A percentile compares a stretch with the other conserved stretches of the same genome.
Conservation (phyloP, 2,113 vertebrate species). For the Clarias magur region DNA sequence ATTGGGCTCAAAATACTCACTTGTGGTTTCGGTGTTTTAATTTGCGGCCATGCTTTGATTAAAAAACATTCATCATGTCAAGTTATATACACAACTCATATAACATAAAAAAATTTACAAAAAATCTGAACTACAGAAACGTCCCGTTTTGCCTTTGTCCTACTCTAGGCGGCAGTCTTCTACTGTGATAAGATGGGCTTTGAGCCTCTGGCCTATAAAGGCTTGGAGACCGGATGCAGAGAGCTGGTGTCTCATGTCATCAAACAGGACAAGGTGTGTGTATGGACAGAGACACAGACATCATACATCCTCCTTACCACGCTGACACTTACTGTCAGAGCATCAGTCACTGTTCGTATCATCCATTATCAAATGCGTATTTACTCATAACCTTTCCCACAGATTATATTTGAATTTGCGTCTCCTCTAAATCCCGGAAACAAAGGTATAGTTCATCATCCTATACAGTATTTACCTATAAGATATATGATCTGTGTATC, state of each 20-base stretch:
- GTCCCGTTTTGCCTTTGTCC: neutral
- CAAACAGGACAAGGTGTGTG: conserved; percentile 76
- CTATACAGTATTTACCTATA: neutral
- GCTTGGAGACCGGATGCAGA: conserved; percentile 76
- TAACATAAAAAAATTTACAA: neutral
- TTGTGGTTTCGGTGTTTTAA: neutral
- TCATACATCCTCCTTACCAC: neutral
- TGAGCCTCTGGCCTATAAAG: conserved; percentile 78
- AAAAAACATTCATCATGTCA: neutral
- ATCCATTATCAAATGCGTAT: neutral
- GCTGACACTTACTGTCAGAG: neutral
- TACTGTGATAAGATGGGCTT: conserved; percentile 82
- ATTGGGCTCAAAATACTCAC: neutral
- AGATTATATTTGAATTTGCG: conserved; percentile 77
- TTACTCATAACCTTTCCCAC: conserved; percentile 20
- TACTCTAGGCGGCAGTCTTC: conserved; percentile 71
- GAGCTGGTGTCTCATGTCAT: conserved; percentile 75
- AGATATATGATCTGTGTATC: neutral
- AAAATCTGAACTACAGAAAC: neutral
- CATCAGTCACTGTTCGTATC: neutral
- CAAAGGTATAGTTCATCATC: conserved; percentile 59
- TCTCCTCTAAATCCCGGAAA: conserved; percentile 79
- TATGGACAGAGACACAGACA: neutral
- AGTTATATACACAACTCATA: neutral
- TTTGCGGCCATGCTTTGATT: neutral